Evolutionary conservation across 2,888 invertebrate genomes (phyloP).

Genomic region (Aphodius sticticus): DNA sequence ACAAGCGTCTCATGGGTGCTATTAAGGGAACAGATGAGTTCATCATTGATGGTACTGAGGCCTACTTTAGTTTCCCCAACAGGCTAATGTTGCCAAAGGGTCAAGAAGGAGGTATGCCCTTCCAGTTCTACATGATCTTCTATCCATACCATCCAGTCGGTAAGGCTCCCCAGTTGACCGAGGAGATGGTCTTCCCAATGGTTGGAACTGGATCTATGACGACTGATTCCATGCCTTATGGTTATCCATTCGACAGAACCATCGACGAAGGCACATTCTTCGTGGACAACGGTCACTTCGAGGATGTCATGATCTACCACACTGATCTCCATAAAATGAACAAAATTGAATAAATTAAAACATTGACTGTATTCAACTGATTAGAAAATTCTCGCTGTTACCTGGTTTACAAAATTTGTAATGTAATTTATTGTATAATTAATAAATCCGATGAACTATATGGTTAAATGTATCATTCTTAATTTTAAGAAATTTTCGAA

Average conservation of each 20-base stretch:
- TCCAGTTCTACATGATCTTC: conserved; percentile 62
- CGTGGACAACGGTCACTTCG: conserved; percentile 72
- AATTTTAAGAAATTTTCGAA: not conserved
- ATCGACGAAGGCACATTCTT: conserved; percentile 65
- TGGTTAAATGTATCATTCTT: not conserved
- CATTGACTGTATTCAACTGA: not conserved
- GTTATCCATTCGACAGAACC: conserved; percentile 77
- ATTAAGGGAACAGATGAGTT: conserved; percentile 63
- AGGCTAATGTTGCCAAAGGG: conserved; percentile 75
- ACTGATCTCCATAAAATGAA: conserved; percentile 41
- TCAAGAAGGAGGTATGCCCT: conserved; percentile 67
- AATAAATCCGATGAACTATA: conserved; percentile 8
- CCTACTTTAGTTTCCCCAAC: conserved; percentile 74
- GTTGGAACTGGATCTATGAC: conserved; percentile 42
- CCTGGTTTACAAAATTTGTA: not conserved
- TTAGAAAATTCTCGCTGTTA: not conserved
- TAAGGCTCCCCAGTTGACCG: not conserved
- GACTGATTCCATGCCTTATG: conserved; percentile 69
- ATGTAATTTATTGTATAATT: not conserved
- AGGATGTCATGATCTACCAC: conserved; percentile 72
- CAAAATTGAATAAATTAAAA: not conserved
- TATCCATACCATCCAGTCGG: conserved; percentile 8
- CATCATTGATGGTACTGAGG: conserved; percentile 64
- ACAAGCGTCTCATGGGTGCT: conserved; percentile 68
- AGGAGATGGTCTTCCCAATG: conserved; percentile 20